These are phyloP conservation scores for Brachyptera putata DNA, from an alignment of 2,888 invertebrate species.

Conservation along the genomic window DNA sequence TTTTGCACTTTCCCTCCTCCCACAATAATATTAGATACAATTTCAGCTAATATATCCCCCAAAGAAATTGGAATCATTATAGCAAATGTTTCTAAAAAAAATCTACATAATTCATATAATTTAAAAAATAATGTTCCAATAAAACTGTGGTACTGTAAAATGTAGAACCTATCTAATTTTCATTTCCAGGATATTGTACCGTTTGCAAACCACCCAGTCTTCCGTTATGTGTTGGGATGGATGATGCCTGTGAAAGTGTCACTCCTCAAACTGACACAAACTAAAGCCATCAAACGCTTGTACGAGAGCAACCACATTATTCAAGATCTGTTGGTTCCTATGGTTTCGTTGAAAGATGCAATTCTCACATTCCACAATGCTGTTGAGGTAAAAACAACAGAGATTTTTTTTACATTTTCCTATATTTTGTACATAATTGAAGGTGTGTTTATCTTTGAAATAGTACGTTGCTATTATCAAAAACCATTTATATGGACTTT, in stretches of 20 bases:
- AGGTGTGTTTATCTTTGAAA: background rate
- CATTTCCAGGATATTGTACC: constrained; percentile 68
- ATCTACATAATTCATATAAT: too few species aligned
- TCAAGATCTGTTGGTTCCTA: constrained; percentile 76
- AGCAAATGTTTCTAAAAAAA: too few species aligned
- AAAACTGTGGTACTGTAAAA: background rate
- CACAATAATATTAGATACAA: too few species aligned
- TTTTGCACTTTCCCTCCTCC: too few species aligned
- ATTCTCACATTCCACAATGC: constrained; percentile 62
- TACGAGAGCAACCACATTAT: constrained; percentile 75
- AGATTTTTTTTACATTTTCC: background rate
- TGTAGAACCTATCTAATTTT: background rate
- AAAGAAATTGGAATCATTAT: too few species aligned
- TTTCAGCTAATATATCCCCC: too few species aligned
- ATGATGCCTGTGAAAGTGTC: constrained; percentile 79
- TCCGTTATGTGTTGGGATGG: constrained; percentile 74
- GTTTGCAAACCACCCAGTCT: constrained; percentile 71
- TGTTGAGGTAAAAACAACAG: constrained; percentile 51
- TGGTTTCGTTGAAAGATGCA: constrained; percentile 55
- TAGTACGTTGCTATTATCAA: too few species aligned
- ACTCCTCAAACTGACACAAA: constrained; percentile 72
- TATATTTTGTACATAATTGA: background rate
- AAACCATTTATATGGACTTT: too few species aligned
- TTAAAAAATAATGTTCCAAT: too few species aligned
- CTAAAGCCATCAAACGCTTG: constrained; percentile 60